These are phyloP conservation scores for Tympanuchus pallidicinctus DNA, from an alignment of 2,113 vertebrate species.

Conservation along the genomic window DNA sequence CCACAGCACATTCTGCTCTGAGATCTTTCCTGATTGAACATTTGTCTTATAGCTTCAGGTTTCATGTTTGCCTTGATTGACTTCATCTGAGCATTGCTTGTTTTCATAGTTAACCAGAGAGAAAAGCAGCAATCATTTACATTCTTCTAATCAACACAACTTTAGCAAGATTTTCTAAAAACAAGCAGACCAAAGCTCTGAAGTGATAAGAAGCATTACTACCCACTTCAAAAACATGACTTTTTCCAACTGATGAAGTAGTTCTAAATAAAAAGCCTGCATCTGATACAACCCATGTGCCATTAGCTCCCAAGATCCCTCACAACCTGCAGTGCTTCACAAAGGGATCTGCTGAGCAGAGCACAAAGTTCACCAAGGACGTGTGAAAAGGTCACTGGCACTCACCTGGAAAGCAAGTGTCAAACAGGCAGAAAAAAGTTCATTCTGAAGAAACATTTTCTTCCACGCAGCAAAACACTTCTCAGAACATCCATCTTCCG, in stretches of 20 bases:
- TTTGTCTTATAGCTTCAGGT: neutral
- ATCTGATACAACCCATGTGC: neutral
- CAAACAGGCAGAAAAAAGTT: neutral
- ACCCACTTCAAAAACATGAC: neutral
- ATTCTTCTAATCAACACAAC: neutral
- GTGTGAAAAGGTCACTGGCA: neutral
- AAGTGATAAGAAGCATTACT: neutral
- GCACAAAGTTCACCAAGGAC: rapidly evolving
- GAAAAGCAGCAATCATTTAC: neutral
- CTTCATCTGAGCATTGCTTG: rapidly evolving
- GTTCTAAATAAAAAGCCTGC: neutral
- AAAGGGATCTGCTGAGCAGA: neutral
- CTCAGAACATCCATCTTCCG: neutral
- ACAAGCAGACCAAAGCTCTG: neutral
- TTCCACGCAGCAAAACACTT: rapidly evolving
- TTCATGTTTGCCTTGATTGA: neutral
- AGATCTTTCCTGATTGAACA: neutral
- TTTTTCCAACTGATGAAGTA: neutral
- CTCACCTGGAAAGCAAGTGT: constrained; percentile 41
- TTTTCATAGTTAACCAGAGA: neutral
- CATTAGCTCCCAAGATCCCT: rapidly evolving
- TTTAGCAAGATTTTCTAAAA: neutral
- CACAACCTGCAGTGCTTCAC: neutral
- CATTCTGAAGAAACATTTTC: neutral
- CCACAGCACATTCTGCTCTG: rapidly evolving